These are phyloP conservation scores for Oncorhynchus mykiss DNA, from an alignment of 2,113 vertebrate genomes.

Conservation along the genomic window DNA sequence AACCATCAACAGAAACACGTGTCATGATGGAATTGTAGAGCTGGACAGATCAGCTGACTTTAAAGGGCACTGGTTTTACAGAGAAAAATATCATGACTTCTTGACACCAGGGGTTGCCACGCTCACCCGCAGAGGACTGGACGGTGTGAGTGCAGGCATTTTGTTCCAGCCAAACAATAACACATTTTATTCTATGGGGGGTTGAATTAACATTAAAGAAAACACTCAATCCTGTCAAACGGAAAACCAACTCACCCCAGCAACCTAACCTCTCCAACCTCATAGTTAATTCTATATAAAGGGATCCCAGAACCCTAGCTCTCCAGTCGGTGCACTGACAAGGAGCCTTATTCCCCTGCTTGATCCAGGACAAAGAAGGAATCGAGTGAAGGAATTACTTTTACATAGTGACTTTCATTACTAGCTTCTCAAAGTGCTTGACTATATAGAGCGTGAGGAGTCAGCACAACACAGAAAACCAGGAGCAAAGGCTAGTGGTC, in stretches of 20 bases:
- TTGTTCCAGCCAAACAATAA: background rate
- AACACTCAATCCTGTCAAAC: slow-evolving; percentile 5
- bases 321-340: background rate
- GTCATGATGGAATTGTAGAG: background rate
- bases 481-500: slow-evolving; percentile 38
- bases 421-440: too few species aligned
- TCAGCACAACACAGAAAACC: slow-evolving; percentile 30
- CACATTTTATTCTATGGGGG: background rate
- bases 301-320: slow-evolving; percentile 6
- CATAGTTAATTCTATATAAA: background rate
- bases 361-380: too few species aligned
- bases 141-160: background rate
- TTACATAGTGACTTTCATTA: too few species aligned
- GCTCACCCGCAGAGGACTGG: background rate
- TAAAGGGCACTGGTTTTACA: background rate
- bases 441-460: background rate
- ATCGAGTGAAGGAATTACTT: too few species aligned
- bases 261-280: slow-evolving; percentile 43
- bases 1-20: background rate
- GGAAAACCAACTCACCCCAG: slow-evolving; percentile 50
- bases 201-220: slow-evolving; percentile 4
- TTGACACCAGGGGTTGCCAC: too few species aligned
- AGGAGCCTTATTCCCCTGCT: too few species aligned
- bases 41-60: slow-evolving; percentile 24
- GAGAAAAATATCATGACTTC: background rate